Evolutionary conservation across 2,888 invertebrate species (phyloP).

Genomic region (Alsophila aescularia): DNA sequence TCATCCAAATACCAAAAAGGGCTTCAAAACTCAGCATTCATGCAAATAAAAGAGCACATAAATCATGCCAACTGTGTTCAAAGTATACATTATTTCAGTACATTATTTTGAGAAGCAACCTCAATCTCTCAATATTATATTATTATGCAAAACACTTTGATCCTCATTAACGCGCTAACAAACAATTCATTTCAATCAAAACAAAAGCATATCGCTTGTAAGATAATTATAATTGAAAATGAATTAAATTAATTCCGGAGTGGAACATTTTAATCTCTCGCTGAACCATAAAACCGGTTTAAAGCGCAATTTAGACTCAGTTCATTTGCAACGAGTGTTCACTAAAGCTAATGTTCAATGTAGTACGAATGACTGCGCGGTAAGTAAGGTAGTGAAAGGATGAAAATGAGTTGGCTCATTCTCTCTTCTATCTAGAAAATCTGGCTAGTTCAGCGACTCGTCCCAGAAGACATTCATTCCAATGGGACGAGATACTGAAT

Average conservation of each 20-base stretch:
- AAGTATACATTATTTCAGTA: no score
- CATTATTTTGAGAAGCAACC: not conserved
- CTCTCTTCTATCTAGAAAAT: no score
- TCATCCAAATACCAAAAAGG: no score
- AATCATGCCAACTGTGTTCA: no score
- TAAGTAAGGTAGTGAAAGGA: not conserved
- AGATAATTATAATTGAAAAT: conserved; percentile 58
- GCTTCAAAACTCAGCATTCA: no score
- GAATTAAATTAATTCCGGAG: conserved; percentile 58
- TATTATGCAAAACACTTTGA: not conserved
- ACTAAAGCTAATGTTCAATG: conserved; percentile 60
- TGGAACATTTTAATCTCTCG: conserved; percentile 57
- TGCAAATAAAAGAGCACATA: no score
- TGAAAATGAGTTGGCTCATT: not conserved
- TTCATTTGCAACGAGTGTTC: conserved; percentile 61
- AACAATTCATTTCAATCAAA: conserved; percentile 40
- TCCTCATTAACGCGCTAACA: conserved; percentile 9
- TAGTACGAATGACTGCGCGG: conserved; percentile 58
- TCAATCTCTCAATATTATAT: not conserved
- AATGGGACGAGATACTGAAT: no score
- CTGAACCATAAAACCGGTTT: conserved; percentile 62
- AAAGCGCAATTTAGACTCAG: conserved; percentile 57
- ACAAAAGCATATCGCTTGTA: conserved; percentile 48
- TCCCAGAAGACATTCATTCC: no score
- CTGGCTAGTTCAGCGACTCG: no score